These are phyloP conservation scores for Discoglossus pictus DNA, from an alignment of 2,797 vertebrate genomes.

Conservation along the genomic window DNA sequence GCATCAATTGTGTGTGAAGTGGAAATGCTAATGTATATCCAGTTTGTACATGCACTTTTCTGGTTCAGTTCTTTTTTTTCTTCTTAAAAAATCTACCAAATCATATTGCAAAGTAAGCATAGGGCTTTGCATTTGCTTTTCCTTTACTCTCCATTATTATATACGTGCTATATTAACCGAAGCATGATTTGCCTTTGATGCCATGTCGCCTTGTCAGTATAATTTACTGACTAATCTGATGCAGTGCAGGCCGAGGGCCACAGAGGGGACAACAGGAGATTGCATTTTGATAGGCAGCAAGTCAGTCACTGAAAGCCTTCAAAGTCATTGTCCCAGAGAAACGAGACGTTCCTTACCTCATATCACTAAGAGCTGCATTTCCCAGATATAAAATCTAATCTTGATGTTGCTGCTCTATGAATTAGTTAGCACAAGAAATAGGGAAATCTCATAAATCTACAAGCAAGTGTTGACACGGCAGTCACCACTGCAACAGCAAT, in stretches of 20 bases:
- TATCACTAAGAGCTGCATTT: constrained; percentile 11
- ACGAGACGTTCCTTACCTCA: constrained; percentile 9
- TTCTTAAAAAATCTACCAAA: no score
- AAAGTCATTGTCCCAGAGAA: constrained; percentile 2
- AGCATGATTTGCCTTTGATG: background rate
- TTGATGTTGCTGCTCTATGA: constrained; percentile 23
- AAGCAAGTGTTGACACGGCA: background rate
- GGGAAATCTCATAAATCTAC: constrained; percentile 35
- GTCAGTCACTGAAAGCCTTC: constrained; percentile 41
- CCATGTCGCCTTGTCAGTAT: no score
- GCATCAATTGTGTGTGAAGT: no score
- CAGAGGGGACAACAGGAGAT: background rate
- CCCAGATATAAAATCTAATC: constrained; percentile 16
- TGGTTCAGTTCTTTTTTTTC: no score
- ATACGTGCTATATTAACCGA: no score
- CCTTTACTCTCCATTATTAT: no score
- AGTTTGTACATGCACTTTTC: no score
- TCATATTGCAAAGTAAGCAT: no score
- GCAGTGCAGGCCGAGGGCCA: background rate
- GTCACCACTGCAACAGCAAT: no score
- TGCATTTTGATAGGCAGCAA: constrained; percentile 15
- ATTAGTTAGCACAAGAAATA: constrained; percentile 23
- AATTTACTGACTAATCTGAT: constrained; percentile 12
- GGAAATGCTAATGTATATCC: no score
- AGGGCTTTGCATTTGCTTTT: no score